Evolutionary conservation across 1,140 invertebrate genomes (phyloP), one percentile per base, ranked within the genome.

Genomic region (Coptotermes formosanus): DNA sequence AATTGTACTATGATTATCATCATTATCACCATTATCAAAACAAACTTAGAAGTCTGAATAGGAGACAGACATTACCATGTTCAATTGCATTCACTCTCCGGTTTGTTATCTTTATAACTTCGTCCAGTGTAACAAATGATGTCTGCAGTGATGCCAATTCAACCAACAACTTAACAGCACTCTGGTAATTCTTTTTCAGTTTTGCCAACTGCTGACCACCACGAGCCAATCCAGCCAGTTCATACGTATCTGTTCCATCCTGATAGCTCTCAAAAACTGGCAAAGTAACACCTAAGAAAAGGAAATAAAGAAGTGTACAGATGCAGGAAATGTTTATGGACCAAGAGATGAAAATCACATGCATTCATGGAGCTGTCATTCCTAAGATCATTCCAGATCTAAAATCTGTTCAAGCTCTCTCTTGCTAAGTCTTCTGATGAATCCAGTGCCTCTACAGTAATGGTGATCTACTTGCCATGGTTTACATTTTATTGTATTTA

Each of bases 31-130:
- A 16, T 48, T 9, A 48, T 48, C 16, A 3, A 12, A 48, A 48
- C 16, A 12, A 16, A 11, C 9, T 16, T 16, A 48, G 11, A 48
- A 48, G 16, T 12, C 48, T 48, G 48, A 48, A 48, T 1, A 48
- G 48, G 48, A 3, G 16, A 55, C 48, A 48, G 19, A 16, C 21
- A 55, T 91, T 91, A 98, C 97, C 98, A 91, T 99, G 98, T 92
- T 99, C 99, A 91, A 99, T 99, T 89, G 99, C 99, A 92, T 99
- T 99, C 25, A 99, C 99, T 95, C 99, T 95, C 88, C 99, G 94
- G 91, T 99, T 99, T 14, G 98, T 99, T 82, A 98, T 95, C 92
- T 99, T 99, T 88, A 99, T 99, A 45, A 98, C 98, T 92, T 99
- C 98, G 92, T 99, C 98, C 75, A 99, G 91, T 81, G 98, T 99